These are phyloP conservation scores for Lordiphosa collinella DNA, from an alignment of 1,140 invertebrate genomes.

Conservation along the genomic window DNA sequence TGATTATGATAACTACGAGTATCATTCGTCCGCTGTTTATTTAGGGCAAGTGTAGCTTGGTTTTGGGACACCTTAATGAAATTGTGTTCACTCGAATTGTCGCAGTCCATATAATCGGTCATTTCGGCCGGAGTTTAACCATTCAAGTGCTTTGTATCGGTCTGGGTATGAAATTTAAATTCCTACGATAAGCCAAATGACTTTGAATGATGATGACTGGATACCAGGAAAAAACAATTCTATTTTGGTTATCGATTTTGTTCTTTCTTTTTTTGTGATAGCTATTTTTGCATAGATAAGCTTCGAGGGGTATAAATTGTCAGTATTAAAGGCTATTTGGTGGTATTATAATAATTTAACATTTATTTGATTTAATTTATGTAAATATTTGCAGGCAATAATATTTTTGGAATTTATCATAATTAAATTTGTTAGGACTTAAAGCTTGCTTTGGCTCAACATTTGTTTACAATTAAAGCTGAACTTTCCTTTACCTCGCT, in stretches of 20 bases:
- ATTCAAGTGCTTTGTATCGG: slow-evolving; percentile 12
- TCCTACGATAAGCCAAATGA: slow-evolving; percentile 31
- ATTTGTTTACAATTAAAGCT: too few relatives aligned
- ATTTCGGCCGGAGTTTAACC: slow-evolving; percentile 15
- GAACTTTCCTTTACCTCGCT: too few relatives aligned
- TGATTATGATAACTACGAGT: slow-evolving; percentile 26
- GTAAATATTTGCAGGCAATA: too few relatives aligned
- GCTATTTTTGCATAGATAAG: slow-evolving; percentile 14
- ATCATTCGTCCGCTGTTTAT: slow-evolving; percentile 34
- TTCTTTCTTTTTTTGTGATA: slow-evolving; percentile 1
- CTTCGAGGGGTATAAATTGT: slow-evolving; percentile 15
- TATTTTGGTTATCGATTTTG: slow-evolving; percentile 17
- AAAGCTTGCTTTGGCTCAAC: too few relatives aligned
- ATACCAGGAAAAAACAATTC: slow-evolving; percentile 5
- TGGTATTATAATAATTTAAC: too few relatives aligned
- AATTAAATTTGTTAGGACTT: too few relatives aligned
- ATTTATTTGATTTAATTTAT: too few relatives aligned
- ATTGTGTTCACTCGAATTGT: slow-evolving; percentile 24
- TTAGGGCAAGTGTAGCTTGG: slow-evolving; percentile 27
- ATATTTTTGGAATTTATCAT: too few relatives aligned
- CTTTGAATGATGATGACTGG: slow-evolving; percentile 28
- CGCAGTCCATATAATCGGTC: slow-evolving; percentile 33
- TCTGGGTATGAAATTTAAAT: slow-evolving; percentile 34
- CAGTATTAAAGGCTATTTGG: too few relatives aligned
- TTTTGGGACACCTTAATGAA: slow-evolving; percentile 30